These are phyloP conservation scores for Parus major DNA, from an alignment of 2,113 vertebrate genomes.

Conservation along the genomic window DNA sequence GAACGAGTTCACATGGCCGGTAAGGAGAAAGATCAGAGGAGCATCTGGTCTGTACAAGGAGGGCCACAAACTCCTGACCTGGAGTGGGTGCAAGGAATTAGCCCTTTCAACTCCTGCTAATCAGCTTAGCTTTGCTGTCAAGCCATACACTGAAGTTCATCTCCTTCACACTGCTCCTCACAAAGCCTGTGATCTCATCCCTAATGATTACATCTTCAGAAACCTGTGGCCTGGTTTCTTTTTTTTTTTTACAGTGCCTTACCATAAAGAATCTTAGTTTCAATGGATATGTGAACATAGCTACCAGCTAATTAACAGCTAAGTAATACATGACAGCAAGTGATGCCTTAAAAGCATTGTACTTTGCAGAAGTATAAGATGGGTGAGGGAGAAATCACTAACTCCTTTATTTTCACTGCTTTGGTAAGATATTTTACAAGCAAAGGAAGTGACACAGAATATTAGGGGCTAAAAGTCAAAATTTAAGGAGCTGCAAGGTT, in stretches of 20 bases:
- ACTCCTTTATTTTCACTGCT: neutral
- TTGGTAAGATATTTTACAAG: neutral
- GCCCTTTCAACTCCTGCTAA: neutral
- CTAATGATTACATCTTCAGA: neutral
- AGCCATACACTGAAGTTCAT: neutral
- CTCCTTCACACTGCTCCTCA: neutral
- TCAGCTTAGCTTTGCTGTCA: neutral
- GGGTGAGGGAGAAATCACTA: neutral
- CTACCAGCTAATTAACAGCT: neutral
- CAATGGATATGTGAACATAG: neutral
- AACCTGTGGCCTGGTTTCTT: neutral
- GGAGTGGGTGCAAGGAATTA: neutral
- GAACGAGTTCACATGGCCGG: accelerated
- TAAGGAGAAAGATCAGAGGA: neutral
- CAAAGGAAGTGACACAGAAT: neutral
- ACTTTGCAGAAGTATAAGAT: neutral
- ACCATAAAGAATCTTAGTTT: neutral
- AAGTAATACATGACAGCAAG: neutral
- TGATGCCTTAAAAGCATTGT: neutral
- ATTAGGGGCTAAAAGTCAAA: neutral
- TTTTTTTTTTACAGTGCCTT: neutral
- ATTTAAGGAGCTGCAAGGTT: neutral
- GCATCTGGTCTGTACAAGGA: neutral
- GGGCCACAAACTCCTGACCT: conserved; percentile 2
- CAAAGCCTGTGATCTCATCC: neutral